These are phyloP conservation scores for Lutjanus erythropterus DNA, from an alignment of 2,113 vertebrate species.

Conservation along the genomic window DNA sequence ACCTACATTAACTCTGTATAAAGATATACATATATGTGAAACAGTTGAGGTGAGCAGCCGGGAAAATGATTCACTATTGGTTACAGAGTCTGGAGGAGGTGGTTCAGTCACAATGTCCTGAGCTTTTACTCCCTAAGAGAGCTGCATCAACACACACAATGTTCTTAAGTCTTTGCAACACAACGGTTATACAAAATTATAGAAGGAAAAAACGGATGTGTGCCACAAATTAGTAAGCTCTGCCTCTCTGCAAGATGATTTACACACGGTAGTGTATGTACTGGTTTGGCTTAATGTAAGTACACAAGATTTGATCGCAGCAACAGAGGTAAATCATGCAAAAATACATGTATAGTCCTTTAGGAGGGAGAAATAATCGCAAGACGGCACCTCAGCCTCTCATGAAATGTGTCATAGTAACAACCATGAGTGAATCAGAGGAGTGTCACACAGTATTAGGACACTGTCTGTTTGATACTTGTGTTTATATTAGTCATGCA, in stretches of 20 bases:
- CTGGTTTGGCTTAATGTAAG: neutral
- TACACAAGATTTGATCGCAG: neutral
- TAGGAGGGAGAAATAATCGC: neutral
- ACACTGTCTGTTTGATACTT: neutral
- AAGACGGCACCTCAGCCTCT: neutral
- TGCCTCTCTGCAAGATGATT: neutral
- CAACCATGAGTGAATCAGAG: neutral
- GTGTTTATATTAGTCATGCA: neutral
- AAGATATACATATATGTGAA: slow-evolving; percentile 84
- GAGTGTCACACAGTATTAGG: neutral
- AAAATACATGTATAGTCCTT: neutral
- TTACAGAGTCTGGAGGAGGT: slow-evolving; percentile 62
- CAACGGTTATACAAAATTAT: neutral
- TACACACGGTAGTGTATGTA: neutral
- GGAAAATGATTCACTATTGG: slow-evolving; percentile 65
- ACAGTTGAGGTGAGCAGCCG: slow-evolving; percentile 72
- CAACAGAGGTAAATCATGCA: neutral
- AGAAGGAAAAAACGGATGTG: neutral
- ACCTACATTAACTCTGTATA: slow-evolving; percentile 77
- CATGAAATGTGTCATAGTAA: neutral
- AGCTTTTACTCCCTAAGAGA: slow-evolving; percentile 20
- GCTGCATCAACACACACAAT: slow-evolving; percentile 44
- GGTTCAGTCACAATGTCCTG: slow-evolving; percentile 51
- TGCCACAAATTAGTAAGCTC: neutral
- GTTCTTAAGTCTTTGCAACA: neutral